Evolutionary conservation across 2,888 invertebrate genomes (phyloP).

Genomic region (Trachelus tabidus): DNA sequence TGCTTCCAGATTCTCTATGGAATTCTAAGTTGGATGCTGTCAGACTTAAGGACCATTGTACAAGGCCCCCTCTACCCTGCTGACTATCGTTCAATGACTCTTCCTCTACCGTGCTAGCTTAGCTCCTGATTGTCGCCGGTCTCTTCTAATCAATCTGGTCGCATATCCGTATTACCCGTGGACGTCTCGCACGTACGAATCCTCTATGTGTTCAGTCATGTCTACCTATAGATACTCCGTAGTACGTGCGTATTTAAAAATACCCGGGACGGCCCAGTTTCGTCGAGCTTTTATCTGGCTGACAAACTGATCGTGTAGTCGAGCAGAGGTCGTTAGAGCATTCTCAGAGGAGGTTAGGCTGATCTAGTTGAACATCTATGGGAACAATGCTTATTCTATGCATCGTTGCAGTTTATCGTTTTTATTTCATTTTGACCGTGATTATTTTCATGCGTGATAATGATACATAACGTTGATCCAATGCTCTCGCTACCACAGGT

Average conservation of each 20-base stretch:
- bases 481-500: neutral
- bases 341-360: slow-evolving; percentile 11
- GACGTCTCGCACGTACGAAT: neutral
- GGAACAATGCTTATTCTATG: neutral
- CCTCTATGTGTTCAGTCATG: neutral
- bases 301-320: slow-evolving; percentile 28
- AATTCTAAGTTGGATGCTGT: neutral
- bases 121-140: neutral
- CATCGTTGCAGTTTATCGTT: neutral
- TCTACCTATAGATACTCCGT: slow-evolving; percentile 7
- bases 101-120: neutral
- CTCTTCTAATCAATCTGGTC: neutral
- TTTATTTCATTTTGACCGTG: neutral
- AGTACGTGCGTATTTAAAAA: slow-evolving; percentile 42
- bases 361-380: slow-evolving; percentile 22
- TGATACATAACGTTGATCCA: neutral
- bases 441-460: neutral
- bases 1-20: neutral
- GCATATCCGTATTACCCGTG: neutral
- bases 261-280: slow-evolving; percentile 42
- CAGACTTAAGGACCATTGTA: no score
- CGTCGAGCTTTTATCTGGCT: slow-evolving; percentile 35
- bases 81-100: neutral
- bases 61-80: neutral
- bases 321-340: slow-evolving; percentile 17